Conservation (phyloP, 2,888 invertebrate genomes). For the Polyploca ridens region DNA sequence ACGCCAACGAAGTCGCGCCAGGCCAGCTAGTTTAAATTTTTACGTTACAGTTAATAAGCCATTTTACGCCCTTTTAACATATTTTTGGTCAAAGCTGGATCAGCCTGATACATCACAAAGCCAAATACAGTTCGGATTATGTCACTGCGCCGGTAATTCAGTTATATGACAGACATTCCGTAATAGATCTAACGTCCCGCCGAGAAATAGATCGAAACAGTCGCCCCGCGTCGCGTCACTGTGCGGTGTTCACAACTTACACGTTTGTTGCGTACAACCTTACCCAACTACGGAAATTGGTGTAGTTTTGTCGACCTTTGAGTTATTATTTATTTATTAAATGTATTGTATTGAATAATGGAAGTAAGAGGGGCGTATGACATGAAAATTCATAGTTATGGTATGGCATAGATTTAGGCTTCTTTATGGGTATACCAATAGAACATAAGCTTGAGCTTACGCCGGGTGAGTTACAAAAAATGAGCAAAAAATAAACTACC, state of each 20-base stretch:
- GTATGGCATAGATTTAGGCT: too few relatives aligned
- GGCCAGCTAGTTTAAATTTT: too few relatives aligned
- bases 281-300: neutral
- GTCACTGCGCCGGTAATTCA: slow-evolving; percentile 1
- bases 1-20: too few relatives aligned
- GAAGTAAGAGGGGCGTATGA: too few relatives aligned
- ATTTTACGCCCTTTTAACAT: too few relatives aligned
- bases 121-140: neutral
- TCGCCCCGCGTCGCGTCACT: neutral
- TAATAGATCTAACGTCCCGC: slow-evolving; percentile 22
- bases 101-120: neutral
- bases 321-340: neutral
- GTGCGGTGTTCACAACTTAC: neutral
- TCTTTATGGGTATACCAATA: too few relatives aligned
- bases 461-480: too few relatives aligned
- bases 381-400: too few relatives aligned
- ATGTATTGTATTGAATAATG: neutral
- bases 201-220: neutral
- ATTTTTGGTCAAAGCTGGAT: too few relatives aligned
- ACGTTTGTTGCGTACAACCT: neutral
- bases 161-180: slow-evolving; percentile 18
- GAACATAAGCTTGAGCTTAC: too few relatives aligned
- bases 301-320: neutral
- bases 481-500: too few relatives aligned
- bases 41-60: too few relatives aligned